phyloP scores from a whole-genome alignment of 2,113 vertebrate genomes.

The Alethe castanea region DNA sequence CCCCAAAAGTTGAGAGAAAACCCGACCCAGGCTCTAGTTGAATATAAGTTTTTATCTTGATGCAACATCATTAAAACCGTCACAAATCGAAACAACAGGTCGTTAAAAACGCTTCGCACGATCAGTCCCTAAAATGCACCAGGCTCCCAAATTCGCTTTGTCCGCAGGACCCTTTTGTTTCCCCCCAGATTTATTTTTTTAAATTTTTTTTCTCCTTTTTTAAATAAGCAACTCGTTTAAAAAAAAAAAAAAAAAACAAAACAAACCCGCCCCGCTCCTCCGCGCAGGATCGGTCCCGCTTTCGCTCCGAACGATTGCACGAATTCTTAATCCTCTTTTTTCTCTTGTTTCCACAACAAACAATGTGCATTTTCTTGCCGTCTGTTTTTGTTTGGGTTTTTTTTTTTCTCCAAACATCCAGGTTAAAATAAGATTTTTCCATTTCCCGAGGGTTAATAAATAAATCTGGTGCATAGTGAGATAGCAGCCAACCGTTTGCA shows the following conservation, averaged over 20 bases:
- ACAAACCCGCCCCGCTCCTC: neutral
- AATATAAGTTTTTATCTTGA: conserved; percentile 65
- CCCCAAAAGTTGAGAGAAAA: neutral
- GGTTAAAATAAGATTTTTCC: conserved; percentile 45
- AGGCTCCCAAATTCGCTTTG: conserved; percentile 19
- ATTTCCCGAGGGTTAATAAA: conserved; percentile 69
- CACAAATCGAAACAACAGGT: conserved; percentile 67
- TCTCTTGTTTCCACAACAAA: neutral
- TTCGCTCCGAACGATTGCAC: neutral
- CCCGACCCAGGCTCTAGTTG: conserved; percentile 34
- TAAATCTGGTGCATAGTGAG: conserved; percentile 86
- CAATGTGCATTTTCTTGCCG: conserved; percentile 39
- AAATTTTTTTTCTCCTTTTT: neutral
- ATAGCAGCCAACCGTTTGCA: conserved; percentile 83
- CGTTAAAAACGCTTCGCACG: conserved; percentile 61
- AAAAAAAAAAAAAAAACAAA: neutral
- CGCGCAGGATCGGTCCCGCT: neutral
- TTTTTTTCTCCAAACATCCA: neutral
- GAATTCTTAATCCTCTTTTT: neutral
- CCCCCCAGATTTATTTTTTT: neutral
- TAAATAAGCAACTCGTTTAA: conserved; percentile 28
- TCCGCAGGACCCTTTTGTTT: neutral
- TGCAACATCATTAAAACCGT: conserved; percentile 65
- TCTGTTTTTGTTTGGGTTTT: neutral
- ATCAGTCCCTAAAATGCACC: conserved; percentile 66